Evolutionary conservation across 2,797 vertebrate species (phyloP).

Genomic region (Selene dorsalis): DNA sequence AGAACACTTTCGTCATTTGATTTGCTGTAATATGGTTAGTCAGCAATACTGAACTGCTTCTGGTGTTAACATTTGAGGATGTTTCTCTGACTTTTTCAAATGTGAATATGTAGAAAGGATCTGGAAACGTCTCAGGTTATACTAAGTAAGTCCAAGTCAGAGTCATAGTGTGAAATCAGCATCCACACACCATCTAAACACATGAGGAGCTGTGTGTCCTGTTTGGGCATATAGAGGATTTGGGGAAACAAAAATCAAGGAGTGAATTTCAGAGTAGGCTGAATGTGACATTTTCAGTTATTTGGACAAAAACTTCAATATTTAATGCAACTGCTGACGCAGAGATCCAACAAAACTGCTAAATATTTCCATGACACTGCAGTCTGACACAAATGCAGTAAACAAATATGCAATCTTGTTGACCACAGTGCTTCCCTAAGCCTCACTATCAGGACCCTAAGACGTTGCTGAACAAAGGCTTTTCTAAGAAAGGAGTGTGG

Average conservation of each 20-base stretch:
- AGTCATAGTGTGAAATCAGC: neutral
- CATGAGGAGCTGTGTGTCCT: neutral
- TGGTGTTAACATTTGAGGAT: neutral
- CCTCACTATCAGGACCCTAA: slow-evolving; percentile 86
- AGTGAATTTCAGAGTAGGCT: neutral
- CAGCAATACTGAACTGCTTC: neutral
- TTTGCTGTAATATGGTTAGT: neutral
- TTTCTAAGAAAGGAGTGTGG: slow-evolving; percentile 87
- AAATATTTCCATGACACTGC: slow-evolving; percentile 62
- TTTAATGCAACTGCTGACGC: slow-evolving; percentile 37
- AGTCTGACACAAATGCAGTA: slow-evolving; percentile 51
- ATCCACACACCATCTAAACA: neutral
- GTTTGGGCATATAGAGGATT: neutral
- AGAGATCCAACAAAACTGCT: slow-evolving; percentile 24
- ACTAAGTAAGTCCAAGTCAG: slow-evolving; percentile 4
- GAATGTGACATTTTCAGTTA: slow-evolving; percentile 36
- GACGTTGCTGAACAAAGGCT: slow-evolving; percentile 89
- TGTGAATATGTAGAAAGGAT: slow-evolving; percentile 4
- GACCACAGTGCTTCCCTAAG: slow-evolving; percentile 75
- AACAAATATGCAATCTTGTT: slow-evolving; percentile 82
- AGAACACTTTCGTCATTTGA: neutral
- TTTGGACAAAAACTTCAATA: slow-evolving; percentile 37
- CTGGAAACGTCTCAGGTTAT: slow-evolving; percentile 17
- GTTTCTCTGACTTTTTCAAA: neutral
- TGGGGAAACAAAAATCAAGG: neutral